Evolutionary conservation across 1,140 invertebrate species (phyloP).

Genomic region (Pissodes strobi): DNA sequence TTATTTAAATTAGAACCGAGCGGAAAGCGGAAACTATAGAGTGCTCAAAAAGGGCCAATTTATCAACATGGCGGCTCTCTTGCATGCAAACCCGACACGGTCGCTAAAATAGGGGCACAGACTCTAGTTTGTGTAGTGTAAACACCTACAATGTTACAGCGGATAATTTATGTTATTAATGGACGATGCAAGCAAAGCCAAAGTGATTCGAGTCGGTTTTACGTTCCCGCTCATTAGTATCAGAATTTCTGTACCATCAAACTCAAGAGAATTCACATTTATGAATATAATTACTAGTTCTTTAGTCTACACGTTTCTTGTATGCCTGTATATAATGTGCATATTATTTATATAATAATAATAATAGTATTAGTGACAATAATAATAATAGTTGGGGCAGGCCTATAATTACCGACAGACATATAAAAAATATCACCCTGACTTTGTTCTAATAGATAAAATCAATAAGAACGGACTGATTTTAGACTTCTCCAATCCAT

Average conservation of each 20-base stretch:
- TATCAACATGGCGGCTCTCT: slow-evolving; percentile 20
- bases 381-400: too few species aligned
- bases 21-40: slow-evolving; percentile 25
- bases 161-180: slow-evolving; percentile 25
- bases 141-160: slow-evolving; percentile 20
- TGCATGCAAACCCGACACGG: slow-evolving; percentile 20
- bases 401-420: neutral
- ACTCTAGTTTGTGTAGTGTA: slow-evolving; percentile 25
- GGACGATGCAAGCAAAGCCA: slow-evolving; percentile 18
- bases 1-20: neutral
- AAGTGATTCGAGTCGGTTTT: slow-evolving; percentile 13
- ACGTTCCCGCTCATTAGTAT: slow-evolving; percentile 11
- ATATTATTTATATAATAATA: too few species aligned
- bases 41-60: slow-evolving; percentile 24
- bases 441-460: neutral
- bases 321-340: too few species aligned
- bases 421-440: neutral
- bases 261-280: too few species aligned
- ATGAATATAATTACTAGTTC: too few species aligned
- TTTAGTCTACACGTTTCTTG: too few species aligned
- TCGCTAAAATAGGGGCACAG: slow-evolving; percentile 9
- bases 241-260: slow-evolving; percentile 7
- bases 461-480: neutral
- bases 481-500: neutral
- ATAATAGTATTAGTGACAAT: too few species aligned